Base-by-base conservation (phyloP, 2,888 invertebrate genomes). In the Pinctada fucata region DNA sequence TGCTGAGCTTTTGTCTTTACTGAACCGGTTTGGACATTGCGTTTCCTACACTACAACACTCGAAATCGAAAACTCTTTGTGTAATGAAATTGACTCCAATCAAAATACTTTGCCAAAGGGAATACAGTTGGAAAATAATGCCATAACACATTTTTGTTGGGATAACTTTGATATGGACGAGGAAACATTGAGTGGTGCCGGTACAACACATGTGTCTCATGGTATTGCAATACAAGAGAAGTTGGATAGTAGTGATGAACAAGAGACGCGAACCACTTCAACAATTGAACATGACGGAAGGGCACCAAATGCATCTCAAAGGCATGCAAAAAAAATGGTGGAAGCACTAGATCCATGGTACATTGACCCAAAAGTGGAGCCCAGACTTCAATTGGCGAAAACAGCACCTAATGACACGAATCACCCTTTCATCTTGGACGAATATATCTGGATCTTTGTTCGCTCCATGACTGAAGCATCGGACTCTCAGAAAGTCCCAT, bases 21-120 rank as follows among this genome's bases (percentile, higher is more conserved):
- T 84, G 0, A 82, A 82, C 69, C 68, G 77, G 0, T 80, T 68
- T 71, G 82, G 83, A 8, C 79, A 83, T 69, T 67, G 69, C 10
- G 75, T 72, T 16, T 82, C 80, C 72, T 79, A 81, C 64, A 68
- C 75, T 2, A 31, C 48, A 51, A 75, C 72, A 8, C 45, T 80
- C 2, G 79, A 81, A 67, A 51, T 85, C 1, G 83, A 84, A 74
- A 83, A 79, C 3, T 80, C 82, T 2, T 80, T 82, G 79, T 81
- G 81, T 64, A 79, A 79, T 48, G n/a, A 13, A 66, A 31, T n/a
- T 13, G 31, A 13, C 31, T 66, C 66, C 10, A 58, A 58, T 58
- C 6, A 6, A 58, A 6, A 58, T 6, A 16, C 16, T 16, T 31
- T 66, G 16, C 16, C 66, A 31, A 13, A 8, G 6, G 31, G 66